These are phyloP conservation scores for Carassius auratus DNA, from an alignment of 2,113 vertebrate species.

Conservation along the genomic window DNA sequence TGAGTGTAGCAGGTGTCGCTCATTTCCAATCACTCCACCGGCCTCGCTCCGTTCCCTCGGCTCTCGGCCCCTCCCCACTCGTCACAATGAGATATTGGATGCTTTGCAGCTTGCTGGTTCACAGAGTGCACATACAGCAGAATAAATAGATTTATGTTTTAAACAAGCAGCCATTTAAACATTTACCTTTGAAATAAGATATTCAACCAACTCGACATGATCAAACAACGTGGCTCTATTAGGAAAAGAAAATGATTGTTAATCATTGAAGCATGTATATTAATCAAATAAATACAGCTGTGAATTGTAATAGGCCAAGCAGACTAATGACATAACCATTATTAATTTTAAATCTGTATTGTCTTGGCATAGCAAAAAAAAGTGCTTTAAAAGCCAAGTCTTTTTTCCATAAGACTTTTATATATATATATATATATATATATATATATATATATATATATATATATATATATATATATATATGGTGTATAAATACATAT, in stretches of 20 bases:
- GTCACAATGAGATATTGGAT: neutral
- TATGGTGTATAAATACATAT: too few relatives aligned
- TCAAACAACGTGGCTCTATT: constrained; percentile 93
- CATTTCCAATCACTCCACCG: too few relatives aligned
- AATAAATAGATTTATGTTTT: neutral
- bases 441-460: too few relatives aligned
- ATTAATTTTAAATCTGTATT: neutral
- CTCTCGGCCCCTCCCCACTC: too few relatives aligned
- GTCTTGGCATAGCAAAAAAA: neutral
- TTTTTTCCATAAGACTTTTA: too few relatives aligned
- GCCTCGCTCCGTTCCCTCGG: too few relatives aligned
- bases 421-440: too few relatives aligned
- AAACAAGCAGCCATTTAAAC: constrained; percentile 36
- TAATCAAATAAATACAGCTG: neutral
- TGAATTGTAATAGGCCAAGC: neutral
- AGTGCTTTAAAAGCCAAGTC: neutral
- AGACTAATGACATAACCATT: neutral
- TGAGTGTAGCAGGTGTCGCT: too few relatives aligned
- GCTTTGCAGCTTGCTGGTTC: neutral
- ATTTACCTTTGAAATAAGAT: constrained; percentile 94
- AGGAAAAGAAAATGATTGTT: constrained; percentile 56
- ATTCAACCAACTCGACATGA: constrained; percentile 88
- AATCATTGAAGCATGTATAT: neutral
- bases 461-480: too few relatives aligned
- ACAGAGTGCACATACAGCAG: neutral